Evolutionary conservation across 2,797 vertebrate genomes (phyloP), one percentile per base, ranked within the genome.

Genomic region (Danio kyathit): DNA sequence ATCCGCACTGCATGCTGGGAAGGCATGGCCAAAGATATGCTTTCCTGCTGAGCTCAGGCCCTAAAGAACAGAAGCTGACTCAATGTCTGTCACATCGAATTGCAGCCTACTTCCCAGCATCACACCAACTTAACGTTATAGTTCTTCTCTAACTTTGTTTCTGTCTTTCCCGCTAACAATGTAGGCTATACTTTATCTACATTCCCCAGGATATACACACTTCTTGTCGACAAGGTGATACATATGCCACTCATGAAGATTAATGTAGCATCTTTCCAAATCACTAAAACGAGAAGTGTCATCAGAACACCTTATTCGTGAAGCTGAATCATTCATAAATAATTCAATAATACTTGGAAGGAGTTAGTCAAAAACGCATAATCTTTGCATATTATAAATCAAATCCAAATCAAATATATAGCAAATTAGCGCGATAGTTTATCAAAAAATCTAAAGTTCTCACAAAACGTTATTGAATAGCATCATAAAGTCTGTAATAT

Each of bases 61-160:
- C 80, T 81, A 44, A 51, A 84, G 73, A 74, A 79, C 81, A 81
- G 82, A 74, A 80, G 63, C 75, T 66, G 82, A 82, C 74, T 84
- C 80, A 71, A 83, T 83, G 83, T 75, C 70, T 80, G 82, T 79
- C 79, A 81, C 80, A 87, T 87, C 87, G n/a, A 17, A 81, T 86
- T 72, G 70, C 19, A 60, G 72, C 65, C 66, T 51, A 46, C 9
- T 77, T 71, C 54, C 14, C 73, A 76, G 75, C 74, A 64, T 73
- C 51, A 63, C 71, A 71, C 57, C 17, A 80, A 16, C 69, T 41
- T 54, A 51, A 66, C 14, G 38, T 70, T 56, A 80, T 14, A 73
- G 48, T 5, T 46, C 59, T 19, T 48, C 14, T 52, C 29, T 70
- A 57, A 38, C 49, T 77, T 21, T 57, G 41, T 73, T 43, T 73